phyloP scores from a whole-genome alignment of 2,888 invertebrate genomes.

The Xestia ashworthii region DNA sequence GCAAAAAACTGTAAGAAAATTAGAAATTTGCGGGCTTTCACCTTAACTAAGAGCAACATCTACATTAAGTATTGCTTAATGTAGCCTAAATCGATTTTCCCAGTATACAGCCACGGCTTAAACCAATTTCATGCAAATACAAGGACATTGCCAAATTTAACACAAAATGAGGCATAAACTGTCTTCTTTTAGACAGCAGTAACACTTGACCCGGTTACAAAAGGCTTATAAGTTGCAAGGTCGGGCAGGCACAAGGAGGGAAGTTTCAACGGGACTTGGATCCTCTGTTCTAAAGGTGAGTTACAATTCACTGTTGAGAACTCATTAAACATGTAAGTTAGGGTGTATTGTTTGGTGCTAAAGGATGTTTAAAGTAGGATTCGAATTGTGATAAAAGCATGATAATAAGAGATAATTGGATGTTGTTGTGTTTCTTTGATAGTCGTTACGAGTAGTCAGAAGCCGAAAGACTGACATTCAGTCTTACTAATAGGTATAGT shows the following conservation, averaged over 20 bases:
- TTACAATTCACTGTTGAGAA: conserved; percentile 18
- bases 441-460: too few species aligned
- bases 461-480: too few species aligned
- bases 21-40: too few species aligned
- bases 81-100: conserved; percentile 4
- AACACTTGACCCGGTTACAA: conserved; percentile 59
- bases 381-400: not conserved
- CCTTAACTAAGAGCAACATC: too few species aligned
- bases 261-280: conserved; percentile 47
- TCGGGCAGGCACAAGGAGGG: conserved; percentile 38
- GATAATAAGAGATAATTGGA: too few species aligned
- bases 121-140: conserved; percentile 30
- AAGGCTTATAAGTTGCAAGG: conserved; percentile 62
- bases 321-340: not conserved
- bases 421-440: too few species aligned
- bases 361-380: not conserved
- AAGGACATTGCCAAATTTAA: conserved; percentile 32
- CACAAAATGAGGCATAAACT: conserved; percentile 32
- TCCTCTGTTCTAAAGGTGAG: conserved; percentile 28
- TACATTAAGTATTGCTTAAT: too few species aligned
- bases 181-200: conserved; percentile 26
- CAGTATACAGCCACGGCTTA: not conserved
- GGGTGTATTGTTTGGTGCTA: not conserved
- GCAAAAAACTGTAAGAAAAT: too few species aligned
- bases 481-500: too few species aligned